Evolutionary conservation across 2,888 invertebrate genomes (phyloP), one percentile per base, ranked within the genome.

Genomic region (Drosophila birchii): DNA sequence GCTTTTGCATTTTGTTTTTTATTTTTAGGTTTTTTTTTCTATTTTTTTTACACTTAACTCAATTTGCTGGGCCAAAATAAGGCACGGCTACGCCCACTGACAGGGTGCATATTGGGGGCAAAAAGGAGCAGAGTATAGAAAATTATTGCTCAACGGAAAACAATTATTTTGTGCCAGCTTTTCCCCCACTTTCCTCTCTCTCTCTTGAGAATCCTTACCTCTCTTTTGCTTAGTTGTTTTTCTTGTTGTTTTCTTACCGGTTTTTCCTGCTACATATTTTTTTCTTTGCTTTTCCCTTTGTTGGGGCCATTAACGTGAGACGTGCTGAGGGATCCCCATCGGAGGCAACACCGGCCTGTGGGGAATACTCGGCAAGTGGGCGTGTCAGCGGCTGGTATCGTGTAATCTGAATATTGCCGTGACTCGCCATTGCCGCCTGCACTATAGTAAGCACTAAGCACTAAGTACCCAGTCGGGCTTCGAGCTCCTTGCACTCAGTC

Each of bases 91-190:
- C 70, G 61, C 73, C 72, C 61, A 18, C 72, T 20, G 63, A 73
- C 57, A 45, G 38, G 45, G 69, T 76, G 57, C 66, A 16, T 44
- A 64, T 62, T 57, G 36, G 54, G 47, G 58, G 54, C 44, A 47
- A 71, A 73, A 53, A 56, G 72, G 75, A 56, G 72, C 73, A 41
- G 41, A 18, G 76, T 77, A 81, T 85, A 77, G 80, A 78, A 88
- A 83, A 88, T 88, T 82, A 88, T 86, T 88, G 86, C 83, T 80
- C 78, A 84, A 88, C 86, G 88, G 83, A 82, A 84, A 84, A 84
- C 83, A 84, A 84, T 84, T 84, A 84, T 88, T 88, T 80, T 71
- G 80, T 70, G 83, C 80, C 78, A 73, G 75, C 71, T 78, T 12
- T 14, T 12, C 8, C 53, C 3, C 14, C n/a, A n/a, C n/a, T n/a